These are phyloP conservation scores for Periophthalmus magnuspinnatus DNA, from an alignment of 2,797 vertebrate genomes.

Conservation along the genomic window DNA sequence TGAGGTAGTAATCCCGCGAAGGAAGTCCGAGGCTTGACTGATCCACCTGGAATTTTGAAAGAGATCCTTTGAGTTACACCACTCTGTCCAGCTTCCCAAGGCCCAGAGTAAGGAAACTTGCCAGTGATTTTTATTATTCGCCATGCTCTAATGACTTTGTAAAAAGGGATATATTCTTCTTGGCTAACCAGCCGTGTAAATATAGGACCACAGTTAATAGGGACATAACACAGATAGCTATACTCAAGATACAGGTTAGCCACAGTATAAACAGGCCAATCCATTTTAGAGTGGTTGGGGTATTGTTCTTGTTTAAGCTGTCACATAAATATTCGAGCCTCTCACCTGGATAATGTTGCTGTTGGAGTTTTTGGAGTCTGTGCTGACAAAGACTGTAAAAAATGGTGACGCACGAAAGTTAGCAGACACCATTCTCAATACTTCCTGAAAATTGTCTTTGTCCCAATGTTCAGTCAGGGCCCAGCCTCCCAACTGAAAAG, in stretches of 20 bases:
- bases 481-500: constrained; percentile 91
- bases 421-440: constrained; percentile 84
- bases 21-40: constrained; percentile 93
- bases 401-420: constrained; percentile 88
- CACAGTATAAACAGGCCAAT: not conserved
- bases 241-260: constrained; percentile 4
- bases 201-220: not conserved
- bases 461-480: constrained; percentile 84
- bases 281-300: not conserved
- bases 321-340: not conserved
- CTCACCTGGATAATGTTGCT: constrained; percentile 95
- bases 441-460: constrained; percentile 88
- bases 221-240: not conserved
- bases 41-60: constrained; percentile 81
- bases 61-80: constrained; percentile 14
- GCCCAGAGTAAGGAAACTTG: constrained; percentile 6
- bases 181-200: constrained; percentile 12
- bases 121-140: constrained; percentile 19
- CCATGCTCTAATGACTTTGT: constrained; percentile 6
- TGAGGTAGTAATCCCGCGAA: constrained; percentile 94
- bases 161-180: constrained; percentile 7
- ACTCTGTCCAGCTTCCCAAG: constrained; percentile 2
- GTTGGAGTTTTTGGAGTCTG: constrained; percentile 95
- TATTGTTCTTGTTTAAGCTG: not conserved
- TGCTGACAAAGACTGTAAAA: constrained; percentile 91